A percentile compares a stretch with the other conserved stretches of the same genome.
These are phyloP conservation scores for Mustelus asterias DNA, from an alignment of 2,113 vertebrate species.

Conservation along the genomic window DNA sequence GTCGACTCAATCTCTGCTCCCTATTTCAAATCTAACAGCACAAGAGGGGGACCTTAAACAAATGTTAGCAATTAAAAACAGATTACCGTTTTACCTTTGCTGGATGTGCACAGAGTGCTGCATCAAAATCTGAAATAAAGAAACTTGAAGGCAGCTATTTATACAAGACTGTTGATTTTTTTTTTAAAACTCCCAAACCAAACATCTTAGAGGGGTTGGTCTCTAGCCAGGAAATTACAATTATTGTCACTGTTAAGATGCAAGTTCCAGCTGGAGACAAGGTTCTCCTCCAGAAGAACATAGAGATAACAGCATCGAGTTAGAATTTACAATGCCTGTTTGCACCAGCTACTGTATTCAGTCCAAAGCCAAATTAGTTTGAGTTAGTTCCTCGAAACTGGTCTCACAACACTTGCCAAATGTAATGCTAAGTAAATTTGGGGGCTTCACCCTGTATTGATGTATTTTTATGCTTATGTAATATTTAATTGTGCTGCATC, in stretches of 20 bases:
- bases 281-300: background rate
- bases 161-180: conserved; percentile 2
- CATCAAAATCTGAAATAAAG: background rate
- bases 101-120: background rate
- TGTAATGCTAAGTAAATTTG: background rate
- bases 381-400: background rate
- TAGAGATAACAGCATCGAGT: background rate
- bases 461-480: background rate
- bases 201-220: background rate
- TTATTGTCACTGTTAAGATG: background rate
- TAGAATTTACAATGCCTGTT: background rate
- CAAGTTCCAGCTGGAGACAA: background rate
- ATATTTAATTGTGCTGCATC: background rate
- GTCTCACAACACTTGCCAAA: background rate
- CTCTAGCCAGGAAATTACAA: conserved; percentile 6
- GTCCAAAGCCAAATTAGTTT: background rate
- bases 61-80: conserved; percentile 23
- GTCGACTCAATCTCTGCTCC: background rate
- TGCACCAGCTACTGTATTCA: background rate
- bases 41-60: background rate
- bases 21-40: background rate
- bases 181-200: background rate
- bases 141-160: conserved; percentile 4
- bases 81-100: background rate
- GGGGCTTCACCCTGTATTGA: background rate